These are phyloP conservation scores for Siniperca knerii DNA, from an alignment of 2,113 vertebrate genomes.

Conservation along the genomic window DNA sequence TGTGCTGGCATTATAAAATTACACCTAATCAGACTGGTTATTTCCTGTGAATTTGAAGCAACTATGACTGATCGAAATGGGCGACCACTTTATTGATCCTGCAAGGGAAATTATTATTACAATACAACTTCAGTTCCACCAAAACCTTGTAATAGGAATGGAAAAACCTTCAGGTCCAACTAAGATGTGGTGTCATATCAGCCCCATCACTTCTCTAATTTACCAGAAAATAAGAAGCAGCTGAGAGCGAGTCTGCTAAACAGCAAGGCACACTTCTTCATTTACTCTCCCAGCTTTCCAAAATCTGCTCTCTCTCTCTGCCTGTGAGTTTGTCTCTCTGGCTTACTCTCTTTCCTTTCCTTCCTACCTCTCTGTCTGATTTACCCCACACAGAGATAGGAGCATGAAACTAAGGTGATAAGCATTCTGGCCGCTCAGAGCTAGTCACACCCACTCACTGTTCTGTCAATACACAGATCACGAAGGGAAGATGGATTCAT, in stretches of 20 bases:
- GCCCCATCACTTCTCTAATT: constrained; percentile 71
- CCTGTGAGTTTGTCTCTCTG: constrained; percentile 26
- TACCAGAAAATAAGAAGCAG: constrained; percentile 75
- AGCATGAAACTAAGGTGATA: constrained; percentile 63
- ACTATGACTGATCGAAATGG: background rate
- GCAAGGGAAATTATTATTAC: constrained; percentile 42
- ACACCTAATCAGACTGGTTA: constrained; percentile 27
- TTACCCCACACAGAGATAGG: constrained; percentile 57
- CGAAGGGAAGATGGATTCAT: constrained; percentile 53
- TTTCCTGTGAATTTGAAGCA: constrained; percentile 9
- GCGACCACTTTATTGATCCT: constrained; percentile 39
- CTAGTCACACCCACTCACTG: constrained; percentile 59
- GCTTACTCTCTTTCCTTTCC: constrained; percentile 6
- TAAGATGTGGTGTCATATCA: constrained; percentile 62
- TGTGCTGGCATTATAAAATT: constrained; percentile 25
- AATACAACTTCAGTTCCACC: constrained; percentile 26
- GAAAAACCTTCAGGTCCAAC: constrained; percentile 56
- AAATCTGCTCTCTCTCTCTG: constrained; percentile 18
- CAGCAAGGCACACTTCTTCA: constrained; percentile 56
- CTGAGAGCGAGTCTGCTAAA: constrained; percentile 63
- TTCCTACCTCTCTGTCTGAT: constrained; percentile 27
- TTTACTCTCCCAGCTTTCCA: constrained; percentile 52
- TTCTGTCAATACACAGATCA: constrained; percentile 69
- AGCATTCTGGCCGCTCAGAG: constrained; percentile 52
- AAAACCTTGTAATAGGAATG: constrained; percentile 43